Evolutionary conservation across 2,797 vertebrate species (phyloP).

Genomic region (Pelodytes ibericus): DNA sequence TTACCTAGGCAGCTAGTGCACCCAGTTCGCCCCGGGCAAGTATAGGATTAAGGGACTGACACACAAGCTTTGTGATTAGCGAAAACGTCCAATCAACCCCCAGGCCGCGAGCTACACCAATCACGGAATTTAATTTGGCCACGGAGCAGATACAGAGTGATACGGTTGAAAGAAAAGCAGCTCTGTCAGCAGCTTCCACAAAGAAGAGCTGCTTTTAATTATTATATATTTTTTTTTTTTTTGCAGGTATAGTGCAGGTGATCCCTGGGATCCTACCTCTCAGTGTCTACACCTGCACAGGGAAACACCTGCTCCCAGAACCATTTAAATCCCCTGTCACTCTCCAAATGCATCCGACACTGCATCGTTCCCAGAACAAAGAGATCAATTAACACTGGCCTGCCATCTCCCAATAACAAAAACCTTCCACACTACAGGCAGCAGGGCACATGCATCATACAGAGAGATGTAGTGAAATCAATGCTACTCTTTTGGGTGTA

Average conservation of each 20-base stretch:
- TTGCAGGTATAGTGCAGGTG: neutral
- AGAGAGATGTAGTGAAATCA: too few relatives aligned
- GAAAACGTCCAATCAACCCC: constrained; percentile 14
- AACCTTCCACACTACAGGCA: too few relatives aligned
- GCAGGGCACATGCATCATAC: too few relatives aligned
- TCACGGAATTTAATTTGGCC: neutral
- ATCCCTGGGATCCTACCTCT: constrained; percentile 17
- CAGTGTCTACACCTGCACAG: constrained; percentile 4
- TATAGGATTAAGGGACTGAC: constrained; percentile 16
- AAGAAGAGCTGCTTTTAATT: neutral
- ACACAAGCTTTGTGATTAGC: constrained; percentile 15
- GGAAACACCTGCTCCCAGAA: constrained; percentile 10
- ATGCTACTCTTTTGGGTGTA: too few relatives aligned
- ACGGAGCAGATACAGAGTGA: neutral
- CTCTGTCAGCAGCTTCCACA: neutral
- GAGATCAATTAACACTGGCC: too few relatives aligned
- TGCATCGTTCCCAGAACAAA: too few relatives aligned
- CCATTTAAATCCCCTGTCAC: too few relatives aligned
- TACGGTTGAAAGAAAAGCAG: neutral
- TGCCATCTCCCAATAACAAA: too few relatives aligned
- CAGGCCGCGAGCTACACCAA: neutral
- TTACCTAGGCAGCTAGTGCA: constrained; percentile 16
- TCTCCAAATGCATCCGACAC: too few relatives aligned
- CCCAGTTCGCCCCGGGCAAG: constrained; percentile 14
- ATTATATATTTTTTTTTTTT: neutral